phyloP scores from a whole-genome alignment of 2,797 vertebrate genomes.

The Peromyscus eremicus region DNA sequence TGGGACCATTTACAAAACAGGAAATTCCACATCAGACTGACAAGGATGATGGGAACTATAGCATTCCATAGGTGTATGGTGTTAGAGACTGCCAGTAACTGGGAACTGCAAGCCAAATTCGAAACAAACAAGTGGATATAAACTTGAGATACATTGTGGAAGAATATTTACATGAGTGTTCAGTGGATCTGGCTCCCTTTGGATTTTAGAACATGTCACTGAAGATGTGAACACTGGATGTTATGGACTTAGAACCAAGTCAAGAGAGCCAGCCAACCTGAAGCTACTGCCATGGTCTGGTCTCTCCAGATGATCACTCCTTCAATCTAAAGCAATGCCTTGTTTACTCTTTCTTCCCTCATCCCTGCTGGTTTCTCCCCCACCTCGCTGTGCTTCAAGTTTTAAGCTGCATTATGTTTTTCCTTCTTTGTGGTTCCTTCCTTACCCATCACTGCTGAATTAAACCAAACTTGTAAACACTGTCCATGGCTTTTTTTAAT shows the following conservation, averaged over 20 bases:
- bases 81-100: rapidly evolving
- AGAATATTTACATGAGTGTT: neutral
- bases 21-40: neutral
- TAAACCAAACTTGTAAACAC: neutral
- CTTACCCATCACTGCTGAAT: neutral
- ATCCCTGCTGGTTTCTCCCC: neutral
- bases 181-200: neutral
- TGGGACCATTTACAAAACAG: neutral
- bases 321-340: neutral
- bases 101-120: neutral
- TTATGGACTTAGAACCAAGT: neutral
- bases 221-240: neutral
- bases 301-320: neutral
- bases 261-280: rapidly evolving
- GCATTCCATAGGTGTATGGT: neutral
- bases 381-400: neutral
- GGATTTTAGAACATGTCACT: neutral
- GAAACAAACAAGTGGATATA: neutral
- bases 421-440: neutral
- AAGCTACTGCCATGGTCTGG: rapidly evolving
- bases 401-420: neutral
- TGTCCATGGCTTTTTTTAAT: neutral
- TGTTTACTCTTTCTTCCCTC: neutral
- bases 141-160: neutral
- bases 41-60: rapidly evolving